Evolutionary conservation across 30 jellyfish, hydroid and myxozoan species (phyloP).

Genomic region (Pseudorhiza aurosa): DNA sequence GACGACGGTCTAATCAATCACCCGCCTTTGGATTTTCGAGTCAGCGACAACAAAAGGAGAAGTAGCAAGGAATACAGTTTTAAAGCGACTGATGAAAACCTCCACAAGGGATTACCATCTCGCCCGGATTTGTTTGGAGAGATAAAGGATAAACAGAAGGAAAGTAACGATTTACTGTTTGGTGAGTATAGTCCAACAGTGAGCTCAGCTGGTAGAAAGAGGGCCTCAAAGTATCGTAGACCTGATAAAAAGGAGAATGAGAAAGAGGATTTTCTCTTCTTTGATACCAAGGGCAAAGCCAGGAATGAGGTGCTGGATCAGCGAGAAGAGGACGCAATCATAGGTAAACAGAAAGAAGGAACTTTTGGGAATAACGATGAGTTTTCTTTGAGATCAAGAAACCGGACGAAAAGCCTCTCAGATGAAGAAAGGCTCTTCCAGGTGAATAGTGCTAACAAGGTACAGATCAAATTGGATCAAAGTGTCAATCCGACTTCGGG

Average conservation of each 20-base stretch:
- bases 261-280: constrained; percentile 28
- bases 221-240: constrained; percentile 25
- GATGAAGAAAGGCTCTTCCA: constrained; percentile 4
- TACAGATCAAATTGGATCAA: not conserved
- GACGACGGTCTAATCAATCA: constrained; percentile 48
- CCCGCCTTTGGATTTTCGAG: constrained; percentile 67
- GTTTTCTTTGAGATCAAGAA: not conserved
- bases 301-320: constrained; percentile 12
- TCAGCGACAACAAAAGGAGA: constrained; percentile 17
- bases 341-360: not conserved
- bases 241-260: not conserved
- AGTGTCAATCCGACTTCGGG: not conserved
- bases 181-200: constrained; percentile 53
- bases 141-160: not conserved
- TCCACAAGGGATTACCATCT: constrained; percentile 81
- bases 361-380: not conserved
- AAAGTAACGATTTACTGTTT: constrained; percentile 3
- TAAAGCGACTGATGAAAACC: constrained; percentile 66
- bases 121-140: constrained; percentile 40
- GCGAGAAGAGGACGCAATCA: not conserved
- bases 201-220: constrained; percentile 43
- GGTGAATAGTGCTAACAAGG: not conserved
- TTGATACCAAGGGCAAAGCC: constrained; percentile 10
- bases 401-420: constrained; percentile 39
- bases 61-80: constrained; percentile 55